phyloP scores from a whole-genome alignment of 2,113 vertebrate species.

The Triplophysa siluroides region DNA sequence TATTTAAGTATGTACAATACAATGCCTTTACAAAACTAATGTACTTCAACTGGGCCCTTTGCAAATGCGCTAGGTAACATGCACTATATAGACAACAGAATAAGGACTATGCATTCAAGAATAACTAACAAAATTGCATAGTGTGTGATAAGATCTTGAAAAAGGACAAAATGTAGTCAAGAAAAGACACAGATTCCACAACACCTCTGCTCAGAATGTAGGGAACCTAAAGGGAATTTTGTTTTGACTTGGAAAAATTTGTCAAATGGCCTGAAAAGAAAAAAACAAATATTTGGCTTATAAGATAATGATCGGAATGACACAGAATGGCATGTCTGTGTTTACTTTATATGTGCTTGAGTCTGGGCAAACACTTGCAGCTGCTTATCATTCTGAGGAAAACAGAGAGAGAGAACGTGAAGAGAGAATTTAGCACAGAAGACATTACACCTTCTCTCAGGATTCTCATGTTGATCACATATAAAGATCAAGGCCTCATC shows the following conservation, averaged over 20 bases:
- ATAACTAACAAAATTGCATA: too few relatives aligned
- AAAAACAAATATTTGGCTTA: background rate
- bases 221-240: background rate
- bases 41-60: background rate
- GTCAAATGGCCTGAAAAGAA: background rate
- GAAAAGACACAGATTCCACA: background rate
- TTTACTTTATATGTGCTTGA: conserved; percentile 8
- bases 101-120: too few relatives aligned
- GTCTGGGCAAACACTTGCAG: background rate
- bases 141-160: too few relatives aligned
- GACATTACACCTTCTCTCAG: conserved; percentile 3
- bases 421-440: background rate
- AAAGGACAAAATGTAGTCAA: background rate
- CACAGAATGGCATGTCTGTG: background rate
- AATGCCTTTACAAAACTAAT: background rate
- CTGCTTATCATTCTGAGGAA: background rate
- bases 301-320: conserved; percentile 16
- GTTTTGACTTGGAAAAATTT: background rate
- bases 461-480: conserved; percentile 36
- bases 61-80: background rate
- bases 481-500: conserved; percentile 23
- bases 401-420: background rate
- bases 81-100: too few relatives aligned
- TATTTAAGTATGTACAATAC: background rate
- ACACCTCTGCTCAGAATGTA: background rate